A percentile compares a stretch with the other conserved stretches of the same genome.
These are phyloP conservation scores for Drosophila simulans DNA, from an alignment of 1,140 invertebrate species.

Conservation along the genomic window DNA sequence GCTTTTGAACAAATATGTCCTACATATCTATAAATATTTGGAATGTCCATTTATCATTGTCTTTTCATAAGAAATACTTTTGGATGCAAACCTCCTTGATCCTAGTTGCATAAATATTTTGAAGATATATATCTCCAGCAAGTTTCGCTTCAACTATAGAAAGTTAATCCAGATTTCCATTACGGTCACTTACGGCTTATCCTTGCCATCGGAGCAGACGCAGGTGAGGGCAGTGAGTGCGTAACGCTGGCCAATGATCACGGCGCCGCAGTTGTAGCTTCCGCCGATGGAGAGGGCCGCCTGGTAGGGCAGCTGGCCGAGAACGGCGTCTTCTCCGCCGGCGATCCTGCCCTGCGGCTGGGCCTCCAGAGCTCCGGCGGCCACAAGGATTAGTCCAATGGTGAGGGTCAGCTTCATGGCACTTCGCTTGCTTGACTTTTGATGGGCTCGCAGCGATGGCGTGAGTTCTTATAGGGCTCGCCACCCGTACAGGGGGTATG, in stretches of 20 bases:
- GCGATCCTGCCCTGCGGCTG: constrained; percentile 55
- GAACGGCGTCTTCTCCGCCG: constrained; percentile 64
- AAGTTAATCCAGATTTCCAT: no score
- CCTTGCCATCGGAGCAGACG: constrained; percentile 70
- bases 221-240: constrained; percentile 71
- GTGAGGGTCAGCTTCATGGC: constrained; percentile 44
- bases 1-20: no score
- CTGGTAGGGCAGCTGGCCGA: constrained; percentile 75
- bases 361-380: neutral
- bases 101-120: no score
- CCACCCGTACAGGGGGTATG: neutral
- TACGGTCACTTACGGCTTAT: constrained; percentile 43
- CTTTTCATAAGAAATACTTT: no score
- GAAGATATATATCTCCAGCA: no score
- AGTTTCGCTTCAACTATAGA: no score
- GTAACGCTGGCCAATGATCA: constrained; percentile 59
- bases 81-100: no score
- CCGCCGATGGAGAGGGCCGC: constrained; percentile 68
- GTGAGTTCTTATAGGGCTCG: constrained; percentile 25
- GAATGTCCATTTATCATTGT: no score
- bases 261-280: constrained; percentile 69
- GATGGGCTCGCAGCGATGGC: constrained; percentile 15
- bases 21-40: no score
- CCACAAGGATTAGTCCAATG: constrained; percentile 36
- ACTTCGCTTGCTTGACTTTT: neutral